These are phyloP conservation scores for Epinephelus moara DNA, from an alignment of 2,113 vertebrate genomes.

Conservation along the genomic window DNA sequence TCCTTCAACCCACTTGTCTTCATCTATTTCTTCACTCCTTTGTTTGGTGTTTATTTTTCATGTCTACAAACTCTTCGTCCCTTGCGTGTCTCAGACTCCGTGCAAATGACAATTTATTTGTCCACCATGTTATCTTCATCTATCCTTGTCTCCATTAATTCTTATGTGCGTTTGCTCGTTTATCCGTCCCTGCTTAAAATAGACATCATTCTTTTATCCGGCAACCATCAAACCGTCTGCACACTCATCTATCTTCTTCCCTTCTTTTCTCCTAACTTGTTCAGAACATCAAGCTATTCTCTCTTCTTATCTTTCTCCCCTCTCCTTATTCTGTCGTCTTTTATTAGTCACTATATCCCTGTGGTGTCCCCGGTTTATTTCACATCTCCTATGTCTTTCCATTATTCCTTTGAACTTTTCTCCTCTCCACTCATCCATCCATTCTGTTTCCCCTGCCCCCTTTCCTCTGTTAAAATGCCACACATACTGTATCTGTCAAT, in stretches of 20 bases:
- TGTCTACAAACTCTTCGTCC: neutral
- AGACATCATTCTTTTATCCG: slow-evolving; percentile 38
- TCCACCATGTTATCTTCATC: slow-evolving; percentile 38
- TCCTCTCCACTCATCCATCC: slow-evolving; percentile 1
- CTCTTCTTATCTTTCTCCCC: neutral
- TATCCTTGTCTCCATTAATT: slow-evolving; percentile 48
- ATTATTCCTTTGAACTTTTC: neutral
- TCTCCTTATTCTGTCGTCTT: neutral
- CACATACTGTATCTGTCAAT: neutral
- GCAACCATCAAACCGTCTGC: neutral
- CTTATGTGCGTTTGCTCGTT: slow-evolving; percentile 44
- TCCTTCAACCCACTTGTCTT: neutral
- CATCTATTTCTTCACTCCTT: neutral
- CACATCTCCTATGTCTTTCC: neutral
- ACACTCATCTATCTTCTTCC: slow-evolving; percentile 13
- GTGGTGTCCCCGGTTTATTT: neutral
- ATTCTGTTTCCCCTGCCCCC: neutral
- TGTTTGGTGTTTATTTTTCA: slow-evolving; percentile 19
- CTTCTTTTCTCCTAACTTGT: neutral
- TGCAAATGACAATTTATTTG: slow-evolving; percentile 51
- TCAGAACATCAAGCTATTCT: slow-evolving; percentile 2
- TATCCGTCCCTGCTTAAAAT: slow-evolving; percentile 31
- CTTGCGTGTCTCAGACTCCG: slow-evolving; percentile 12
- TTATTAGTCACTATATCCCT: slow-evolving; percentile 16
- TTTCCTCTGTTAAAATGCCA: neutral